Conservation (phyloP, 2,797 vertebrate genomes). For the Coccyzus lansbergi region DNA sequence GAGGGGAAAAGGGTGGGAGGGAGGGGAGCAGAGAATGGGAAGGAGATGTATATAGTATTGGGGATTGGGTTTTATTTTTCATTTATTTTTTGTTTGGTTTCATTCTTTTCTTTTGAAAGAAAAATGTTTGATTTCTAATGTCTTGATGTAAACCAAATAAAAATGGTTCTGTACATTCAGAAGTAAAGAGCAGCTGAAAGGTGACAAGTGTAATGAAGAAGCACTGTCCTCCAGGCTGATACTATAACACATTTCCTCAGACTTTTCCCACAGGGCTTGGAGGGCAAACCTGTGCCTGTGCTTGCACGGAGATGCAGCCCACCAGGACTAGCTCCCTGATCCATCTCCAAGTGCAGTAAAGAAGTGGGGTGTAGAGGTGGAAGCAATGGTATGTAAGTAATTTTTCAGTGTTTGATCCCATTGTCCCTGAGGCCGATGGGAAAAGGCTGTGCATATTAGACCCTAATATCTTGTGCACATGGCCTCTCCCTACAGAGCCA, state of each 20-base stretch:
- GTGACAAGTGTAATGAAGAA: slow-evolving; percentile 42
- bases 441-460: neutral
- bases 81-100: neutral
- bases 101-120: neutral
- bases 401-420: neutral
- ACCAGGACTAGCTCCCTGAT: slow-evolving; percentile 10
- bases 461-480: neutral
- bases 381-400: neutral
- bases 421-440: neutral
- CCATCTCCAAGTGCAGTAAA: neutral
- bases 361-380: neutral
- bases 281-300: neutral
- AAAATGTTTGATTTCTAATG: slow-evolving; percentile 37
- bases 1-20: neutral
- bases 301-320: neutral
- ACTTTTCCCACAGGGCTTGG: neutral
- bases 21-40: neutral
- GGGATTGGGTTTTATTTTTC: slow-evolving; percentile 6
- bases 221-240: slow-evolving; percentile 20
- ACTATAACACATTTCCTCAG: slow-evolving; percentile 19
- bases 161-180: slow-evolving; percentile 41
- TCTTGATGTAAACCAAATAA: slow-evolving; percentile 67
- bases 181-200: slow-evolving; percentile 60
- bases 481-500: neutral
- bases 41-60: slow-evolving; percentile 38